A percentile compares a stretch with the other conserved stretches of the same genome.
Conservation (phyloP, 2,113 vertebrate genomes). For the Paramormyrops kingsleyae region DNA sequence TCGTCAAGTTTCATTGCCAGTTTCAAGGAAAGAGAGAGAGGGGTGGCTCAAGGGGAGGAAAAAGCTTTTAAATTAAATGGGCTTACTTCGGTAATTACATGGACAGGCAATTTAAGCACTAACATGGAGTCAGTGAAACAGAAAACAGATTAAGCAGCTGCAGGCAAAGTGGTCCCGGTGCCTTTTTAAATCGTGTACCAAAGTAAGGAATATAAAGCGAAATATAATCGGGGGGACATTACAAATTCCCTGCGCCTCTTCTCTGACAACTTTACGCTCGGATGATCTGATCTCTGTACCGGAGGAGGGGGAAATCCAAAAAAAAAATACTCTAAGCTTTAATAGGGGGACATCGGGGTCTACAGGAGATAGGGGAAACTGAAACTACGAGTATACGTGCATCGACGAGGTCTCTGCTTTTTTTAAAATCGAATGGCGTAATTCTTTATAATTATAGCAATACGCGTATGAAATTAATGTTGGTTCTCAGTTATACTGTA, state of each 20-base stretch:
- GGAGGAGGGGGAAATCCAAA: background rate
- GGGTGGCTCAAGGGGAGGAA: slow-evolving; percentile 20
- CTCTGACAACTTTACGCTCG: background rate
- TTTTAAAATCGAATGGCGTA: background rate
- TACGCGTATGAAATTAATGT: background rate
- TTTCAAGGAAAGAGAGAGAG: slow-evolving; percentile 40
- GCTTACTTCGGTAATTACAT: slow-evolving; percentile 76
- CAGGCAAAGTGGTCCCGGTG: slow-evolving; percentile 58
- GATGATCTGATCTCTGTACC: background rate
- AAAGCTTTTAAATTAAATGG: slow-evolving; percentile 70
- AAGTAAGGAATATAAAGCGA: slow-evolving; percentile 50
- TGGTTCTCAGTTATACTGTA: background rate
- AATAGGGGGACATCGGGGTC: background rate
- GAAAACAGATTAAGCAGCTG: slow-evolving; percentile 69
- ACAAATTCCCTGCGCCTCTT: background rate
- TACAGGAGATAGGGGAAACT: background rate
- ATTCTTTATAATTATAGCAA: background rate
- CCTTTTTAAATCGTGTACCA: slow-evolving; percentile 64
- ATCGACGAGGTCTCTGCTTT: background rate
- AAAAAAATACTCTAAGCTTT: background rate
- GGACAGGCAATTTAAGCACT: slow-evolving; percentile 74
- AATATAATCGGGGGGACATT: background rate
- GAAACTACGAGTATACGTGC: background rate
- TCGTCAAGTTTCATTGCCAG: slow-evolving; percentile 80
- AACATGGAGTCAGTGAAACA: slow-evolving; percentile 69